Evolutionary conservation across 2,888 invertebrate species (phyloP).

Genomic region (Tortricodes alternella): DNA sequence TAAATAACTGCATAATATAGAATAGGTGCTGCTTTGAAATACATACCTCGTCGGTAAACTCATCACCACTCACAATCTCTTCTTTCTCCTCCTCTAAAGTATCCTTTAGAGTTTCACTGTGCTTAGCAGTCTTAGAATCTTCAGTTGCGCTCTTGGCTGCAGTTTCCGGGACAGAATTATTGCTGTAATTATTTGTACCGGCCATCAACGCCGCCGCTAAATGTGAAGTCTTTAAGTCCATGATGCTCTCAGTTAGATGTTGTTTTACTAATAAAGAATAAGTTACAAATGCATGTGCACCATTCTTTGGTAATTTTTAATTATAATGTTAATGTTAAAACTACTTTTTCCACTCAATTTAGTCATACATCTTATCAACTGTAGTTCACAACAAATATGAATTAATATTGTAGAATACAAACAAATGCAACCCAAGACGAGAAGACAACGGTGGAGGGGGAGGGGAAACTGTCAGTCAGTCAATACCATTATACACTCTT

Average conservation of each 20-base stretch:
- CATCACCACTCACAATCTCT: constrained; percentile 73
- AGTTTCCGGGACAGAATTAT: constrained; percentile 38
- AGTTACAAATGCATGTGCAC: no score
- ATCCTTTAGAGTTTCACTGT: constrained; percentile 52
- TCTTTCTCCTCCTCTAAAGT: constrained; percentile 69
- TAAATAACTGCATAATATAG: not conserved
- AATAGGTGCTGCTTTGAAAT: not conserved
- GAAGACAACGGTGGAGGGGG: no score
- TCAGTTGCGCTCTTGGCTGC: constrained; percentile 40
- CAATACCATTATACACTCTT: no score
- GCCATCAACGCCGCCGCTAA: constrained; percentile 77
- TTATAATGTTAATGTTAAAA: no score
- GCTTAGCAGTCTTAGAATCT: constrained; percentile 58
- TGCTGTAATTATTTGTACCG: constrained; percentile 54
- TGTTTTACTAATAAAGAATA: no score
- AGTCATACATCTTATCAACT: no score
- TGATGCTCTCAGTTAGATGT: constrained; percentile 33
- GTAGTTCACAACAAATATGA: no score
- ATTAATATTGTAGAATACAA: no score
- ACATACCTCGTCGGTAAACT: constrained; percentile 72
- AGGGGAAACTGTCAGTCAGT: no score
- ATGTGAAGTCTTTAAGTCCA: constrained; percentile 77
- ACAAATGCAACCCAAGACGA: no score
- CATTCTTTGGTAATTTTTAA: no score
- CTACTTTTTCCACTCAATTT: no score